phyloP scores from a whole-genome alignment of 2,113 vertebrate genomes.

The Neoarius graeffei region DNA sequence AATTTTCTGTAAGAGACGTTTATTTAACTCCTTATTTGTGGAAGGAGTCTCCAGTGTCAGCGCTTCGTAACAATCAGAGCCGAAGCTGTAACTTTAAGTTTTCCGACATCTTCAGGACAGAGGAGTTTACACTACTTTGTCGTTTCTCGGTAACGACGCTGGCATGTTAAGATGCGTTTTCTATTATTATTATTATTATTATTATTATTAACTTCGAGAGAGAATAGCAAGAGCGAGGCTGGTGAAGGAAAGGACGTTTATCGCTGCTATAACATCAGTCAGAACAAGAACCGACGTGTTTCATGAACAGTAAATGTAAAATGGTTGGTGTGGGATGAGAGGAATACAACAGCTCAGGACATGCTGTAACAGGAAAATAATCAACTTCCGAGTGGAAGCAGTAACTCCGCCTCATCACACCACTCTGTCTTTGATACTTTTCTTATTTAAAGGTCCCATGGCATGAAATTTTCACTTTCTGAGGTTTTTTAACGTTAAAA shows the following conservation, averaged over 20 bases:
- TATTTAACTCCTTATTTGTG: neutral
- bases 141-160: neutral
- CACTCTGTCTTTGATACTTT: neutral
- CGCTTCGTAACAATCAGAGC: neutral
- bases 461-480: too few relatives aligned
- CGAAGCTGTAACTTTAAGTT: neutral
- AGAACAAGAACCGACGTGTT: neutral
- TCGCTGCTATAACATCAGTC: neutral
- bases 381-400: neutral
- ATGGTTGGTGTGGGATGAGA: neutral
- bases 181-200: too few relatives aligned
- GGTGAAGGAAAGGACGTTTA: neutral
- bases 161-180: neutral
- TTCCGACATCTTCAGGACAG: neutral
- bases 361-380: neutral
- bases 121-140: neutral
- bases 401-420: too few relatives aligned
- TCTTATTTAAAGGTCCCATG: too few relatives aligned
- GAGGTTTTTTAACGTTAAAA: too few relatives aligned
- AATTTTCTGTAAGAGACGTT: neutral
- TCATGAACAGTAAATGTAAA: neutral
- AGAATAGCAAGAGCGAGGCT: neutral
- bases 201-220: neutral
- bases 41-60: slow-evolving; percentile 4
- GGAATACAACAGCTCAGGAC: neutral